These are phyloP conservation scores for Ophioninae sp. DNA, from an alignment of 2,888 invertebrate genomes.

Conservation along the genomic window DNA sequence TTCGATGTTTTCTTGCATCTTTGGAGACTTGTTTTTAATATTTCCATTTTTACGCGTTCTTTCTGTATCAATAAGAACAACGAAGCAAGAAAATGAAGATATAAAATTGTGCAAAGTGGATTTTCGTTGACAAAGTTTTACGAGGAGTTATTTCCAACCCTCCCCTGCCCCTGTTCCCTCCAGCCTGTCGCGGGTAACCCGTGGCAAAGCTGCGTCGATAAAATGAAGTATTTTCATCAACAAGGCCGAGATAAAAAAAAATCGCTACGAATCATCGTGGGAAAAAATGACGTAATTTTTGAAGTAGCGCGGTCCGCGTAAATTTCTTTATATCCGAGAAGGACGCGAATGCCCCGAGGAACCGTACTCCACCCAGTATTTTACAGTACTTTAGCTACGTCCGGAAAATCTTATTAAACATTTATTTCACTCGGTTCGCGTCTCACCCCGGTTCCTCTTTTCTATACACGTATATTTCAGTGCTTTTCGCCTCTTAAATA, in stretches of 20 bases:
- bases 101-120: no score
- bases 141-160: no score
- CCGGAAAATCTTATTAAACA: slow-evolving; percentile 60
- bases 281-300: neutral
- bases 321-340: slow-evolving; percentile 19
- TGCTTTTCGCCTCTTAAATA: slow-evolving; percentile 56
- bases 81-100: no score
- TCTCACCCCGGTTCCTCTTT: slow-evolving; percentile 34
- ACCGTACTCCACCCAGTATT: slow-evolving; percentile 20
- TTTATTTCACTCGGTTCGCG: slow-evolving; percentile 51
- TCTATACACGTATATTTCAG: slow-evolving; percentile 26
- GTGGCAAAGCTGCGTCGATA: neutral
- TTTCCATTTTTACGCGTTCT: no score
- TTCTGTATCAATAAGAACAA: no score
- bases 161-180: neutral
- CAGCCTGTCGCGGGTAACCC: neutral
- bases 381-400: slow-evolving; percentile 39
- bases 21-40: no score
- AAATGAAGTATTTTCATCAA: neutral
- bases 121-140: no score
- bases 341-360: neutral
- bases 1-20: no score
- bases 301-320: neutral
- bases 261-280: neutral
- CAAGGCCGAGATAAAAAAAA: no score